Conservation (phyloP, 2,113 vertebrate species). For the Pseudopodoces humilis region DNA sequence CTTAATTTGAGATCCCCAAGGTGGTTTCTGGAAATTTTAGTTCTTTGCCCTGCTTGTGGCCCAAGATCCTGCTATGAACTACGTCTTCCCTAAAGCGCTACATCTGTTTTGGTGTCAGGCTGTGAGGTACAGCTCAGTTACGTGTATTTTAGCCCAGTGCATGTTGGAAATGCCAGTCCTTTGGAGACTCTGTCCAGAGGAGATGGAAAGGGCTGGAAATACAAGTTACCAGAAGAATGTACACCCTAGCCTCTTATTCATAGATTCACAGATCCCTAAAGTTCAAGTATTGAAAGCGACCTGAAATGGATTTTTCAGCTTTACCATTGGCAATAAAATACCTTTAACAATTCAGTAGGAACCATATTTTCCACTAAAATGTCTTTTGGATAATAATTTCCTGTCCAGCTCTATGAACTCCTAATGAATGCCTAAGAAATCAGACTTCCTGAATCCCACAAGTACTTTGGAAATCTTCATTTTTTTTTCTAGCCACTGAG, state of each 20-base stretch:
- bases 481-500: not conserved
- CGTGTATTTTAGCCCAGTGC: not conserved
- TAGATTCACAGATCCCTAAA: not conserved
- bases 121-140: not conserved
- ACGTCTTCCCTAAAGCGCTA: not conserved
- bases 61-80: not conserved
- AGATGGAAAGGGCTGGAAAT: not conserved
- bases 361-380: not conserved
- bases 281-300: not conserved
- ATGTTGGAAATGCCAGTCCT: not conserved
- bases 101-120: not conserved
- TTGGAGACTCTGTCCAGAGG: not conserved
- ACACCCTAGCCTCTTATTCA: not conserved
- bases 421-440: not conserved
- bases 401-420: not conserved
- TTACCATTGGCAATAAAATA: not conserved
- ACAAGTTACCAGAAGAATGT: not conserved
- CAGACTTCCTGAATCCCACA: not conserved
- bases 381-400: not conserved
- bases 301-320: not conserved
- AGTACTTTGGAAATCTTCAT: not conserved
- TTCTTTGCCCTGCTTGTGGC: not conserved
- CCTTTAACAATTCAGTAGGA: not conserved
- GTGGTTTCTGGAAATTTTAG: not conserved
- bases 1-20: not conserved